Evolutionary conservation across 2,888 invertebrate species (phyloP), one percentile per base, ranked within the genome.

Genomic region (Papilio protenor): DNA sequence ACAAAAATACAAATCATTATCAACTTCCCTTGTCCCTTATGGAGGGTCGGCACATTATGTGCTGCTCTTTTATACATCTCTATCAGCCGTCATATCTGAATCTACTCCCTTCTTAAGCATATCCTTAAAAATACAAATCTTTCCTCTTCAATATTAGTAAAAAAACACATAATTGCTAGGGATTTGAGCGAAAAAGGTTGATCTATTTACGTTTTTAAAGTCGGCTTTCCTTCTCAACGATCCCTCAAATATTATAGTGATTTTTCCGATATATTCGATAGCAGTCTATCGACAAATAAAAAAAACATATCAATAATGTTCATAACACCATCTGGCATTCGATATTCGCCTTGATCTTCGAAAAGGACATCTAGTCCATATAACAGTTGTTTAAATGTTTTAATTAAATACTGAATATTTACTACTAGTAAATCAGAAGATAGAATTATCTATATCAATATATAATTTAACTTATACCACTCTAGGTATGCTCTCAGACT

Each of bases 311-410:
- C 14, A 16, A 27, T 6, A 27, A 16, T 27, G 12, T 14, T 61
- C 14, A 61, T 61, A 27, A 61, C 16, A 61, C 27, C 61, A 61
- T 4, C 61, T 27, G 61, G 27, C 27, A 61, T 61, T 61, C 61
- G 61, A 59, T 21, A 59, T 16, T 61, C 61, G 61, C 27, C 61
- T 61, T 61, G 61, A 61, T 61, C 61, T 61, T 61, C 16, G 27
- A 61, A 27, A 61, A 61, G 27, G 61, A 61, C 27, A 16, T 12
- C 27, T 16, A 6, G 14, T 61, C 8, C 5, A 27, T 57, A 57
- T 61, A 16, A 61, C 23, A 61, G 23, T 8, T 61, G 27, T 61
- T 57, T 5, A 2, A 16, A 61, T 61, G 27, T 61, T 27, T 27
- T 16, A 61, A 61, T 27, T 61, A 61, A 61, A 16, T 6, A 27